Conservation (phyloP, 2,797 vertebrate genomes). For the Psittacula echo region DNA sequence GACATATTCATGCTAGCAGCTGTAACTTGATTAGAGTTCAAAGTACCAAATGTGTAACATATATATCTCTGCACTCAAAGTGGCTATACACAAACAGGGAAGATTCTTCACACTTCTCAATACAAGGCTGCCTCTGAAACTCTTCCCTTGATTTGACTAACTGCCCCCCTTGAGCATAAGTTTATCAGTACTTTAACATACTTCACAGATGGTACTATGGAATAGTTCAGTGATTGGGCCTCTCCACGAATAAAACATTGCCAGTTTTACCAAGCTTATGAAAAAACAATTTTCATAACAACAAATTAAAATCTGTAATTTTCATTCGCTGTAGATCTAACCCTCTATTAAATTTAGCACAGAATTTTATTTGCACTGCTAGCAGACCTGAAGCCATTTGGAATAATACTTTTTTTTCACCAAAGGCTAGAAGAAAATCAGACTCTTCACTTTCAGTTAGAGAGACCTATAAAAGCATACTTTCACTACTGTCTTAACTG, state of each 20-base stretch:
- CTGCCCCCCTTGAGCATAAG: background rate
- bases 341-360: background rate
- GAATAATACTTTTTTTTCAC: background rate
- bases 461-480: background rate
- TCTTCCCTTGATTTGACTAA: background rate
- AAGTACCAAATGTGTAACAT: background rate
- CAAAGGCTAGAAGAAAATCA: background rate
- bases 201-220: background rate
- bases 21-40: background rate
- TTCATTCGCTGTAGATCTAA: background rate
- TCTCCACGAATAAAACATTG: background rate
- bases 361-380: background rate
- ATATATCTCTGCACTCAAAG: background rate
- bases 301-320: background rate
- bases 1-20: background rate
- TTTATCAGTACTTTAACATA: background rate
- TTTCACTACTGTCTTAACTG: background rate
- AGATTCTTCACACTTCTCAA: background rate
- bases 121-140: background rate
- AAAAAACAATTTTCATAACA: background rate
- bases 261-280: background rate
- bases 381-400: background rate
- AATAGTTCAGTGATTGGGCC: background rate
- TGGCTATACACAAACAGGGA: accelerated
- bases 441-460: background rate